phyloP scores from a whole-genome alignment of 1,140 invertebrate species.

The Harlomillsia oculata region DNA sequence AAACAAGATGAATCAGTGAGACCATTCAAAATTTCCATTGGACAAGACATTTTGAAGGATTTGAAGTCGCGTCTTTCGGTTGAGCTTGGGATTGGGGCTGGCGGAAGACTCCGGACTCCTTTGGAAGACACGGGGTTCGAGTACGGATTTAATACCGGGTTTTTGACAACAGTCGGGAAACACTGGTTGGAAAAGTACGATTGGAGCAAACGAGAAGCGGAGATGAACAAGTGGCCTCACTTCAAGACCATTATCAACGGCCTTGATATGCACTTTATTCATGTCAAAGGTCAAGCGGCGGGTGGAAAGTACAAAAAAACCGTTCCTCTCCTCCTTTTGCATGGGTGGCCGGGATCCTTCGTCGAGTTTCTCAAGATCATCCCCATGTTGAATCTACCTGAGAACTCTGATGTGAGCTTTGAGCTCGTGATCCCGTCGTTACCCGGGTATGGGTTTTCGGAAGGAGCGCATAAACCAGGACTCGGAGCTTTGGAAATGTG shows the following conservation, averaged over 20 bases:
- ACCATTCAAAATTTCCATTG: constrained; percentile 45
- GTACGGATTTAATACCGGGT: constrained; percentile 43
- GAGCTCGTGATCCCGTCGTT: constrained; percentile 59
- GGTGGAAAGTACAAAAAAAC: constrained; percentile 29
- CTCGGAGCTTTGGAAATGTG: constrained; percentile 46
- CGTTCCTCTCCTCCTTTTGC: constrained; percentile 43
- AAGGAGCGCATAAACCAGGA: constrained; percentile 53
- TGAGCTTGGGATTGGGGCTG: constrained; percentile 7
- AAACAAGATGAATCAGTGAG: constrained; percentile 40
- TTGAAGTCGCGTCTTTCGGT: constrained; percentile 38
- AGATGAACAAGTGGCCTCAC: constrained; percentile 61
- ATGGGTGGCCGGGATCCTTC: constrained; percentile 52
- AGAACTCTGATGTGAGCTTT: constrained; percentile 55
- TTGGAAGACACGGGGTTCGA: constrained; percentile 39
- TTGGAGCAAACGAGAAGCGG: constrained; percentile 56
- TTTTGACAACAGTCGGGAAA: constrained; percentile 49
- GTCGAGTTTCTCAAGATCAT: constrained; percentile 47
- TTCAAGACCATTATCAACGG: constrained; percentile 57
- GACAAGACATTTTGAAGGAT: constrained; percentile 38
- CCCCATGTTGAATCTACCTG: constrained; percentile 49
- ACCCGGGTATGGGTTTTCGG: constrained; percentile 77
- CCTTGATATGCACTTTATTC: constrained; percentile 64
- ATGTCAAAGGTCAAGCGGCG: constrained; percentile 42
- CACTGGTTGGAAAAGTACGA: constrained; percentile 67
- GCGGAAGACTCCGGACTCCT: not conserved